Conservation (phyloP, 2,113 vertebrate species). For the Bos indicus region DNA sequence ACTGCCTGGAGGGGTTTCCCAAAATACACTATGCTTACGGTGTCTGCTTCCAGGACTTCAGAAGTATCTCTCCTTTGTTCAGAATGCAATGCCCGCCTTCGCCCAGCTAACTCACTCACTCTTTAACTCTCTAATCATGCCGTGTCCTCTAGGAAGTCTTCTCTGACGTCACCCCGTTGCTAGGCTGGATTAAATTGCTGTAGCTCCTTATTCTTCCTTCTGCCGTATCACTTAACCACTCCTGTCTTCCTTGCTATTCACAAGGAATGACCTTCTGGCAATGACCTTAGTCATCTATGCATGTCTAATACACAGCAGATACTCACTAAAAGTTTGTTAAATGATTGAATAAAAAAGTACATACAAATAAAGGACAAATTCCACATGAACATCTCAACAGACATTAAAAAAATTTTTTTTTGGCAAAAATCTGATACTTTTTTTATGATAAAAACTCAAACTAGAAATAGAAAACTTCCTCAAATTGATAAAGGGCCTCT, state of each 20-base stretch:
- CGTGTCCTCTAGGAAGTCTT: background rate
- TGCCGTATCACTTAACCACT: background rate
- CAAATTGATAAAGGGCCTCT: background rate
- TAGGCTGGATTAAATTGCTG: background rate
- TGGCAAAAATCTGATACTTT: background rate
- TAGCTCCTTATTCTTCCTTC: background rate
- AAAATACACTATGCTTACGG: background rate
- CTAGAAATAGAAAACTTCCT: background rate
- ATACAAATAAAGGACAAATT: background rate
- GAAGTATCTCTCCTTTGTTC: background rate
- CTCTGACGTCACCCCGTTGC: background rate
- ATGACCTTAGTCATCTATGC: background rate
- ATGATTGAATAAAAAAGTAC: background rate
- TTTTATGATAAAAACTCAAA: background rate
- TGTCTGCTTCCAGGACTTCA: background rate
- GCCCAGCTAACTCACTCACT: background rate
- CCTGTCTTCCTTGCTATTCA: background rate
- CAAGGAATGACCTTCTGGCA: background rate
- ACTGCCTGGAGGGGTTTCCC: background rate
- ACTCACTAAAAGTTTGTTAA: background rate
- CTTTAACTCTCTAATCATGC: background rate
- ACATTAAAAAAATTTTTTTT: background rate
- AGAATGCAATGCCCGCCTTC: background rate
- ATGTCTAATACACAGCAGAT: background rate
- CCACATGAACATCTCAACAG: background rate